phyloP scores from a whole-genome alignment of 2,888 invertebrate species.

The Trisateles emortualis region DNA sequence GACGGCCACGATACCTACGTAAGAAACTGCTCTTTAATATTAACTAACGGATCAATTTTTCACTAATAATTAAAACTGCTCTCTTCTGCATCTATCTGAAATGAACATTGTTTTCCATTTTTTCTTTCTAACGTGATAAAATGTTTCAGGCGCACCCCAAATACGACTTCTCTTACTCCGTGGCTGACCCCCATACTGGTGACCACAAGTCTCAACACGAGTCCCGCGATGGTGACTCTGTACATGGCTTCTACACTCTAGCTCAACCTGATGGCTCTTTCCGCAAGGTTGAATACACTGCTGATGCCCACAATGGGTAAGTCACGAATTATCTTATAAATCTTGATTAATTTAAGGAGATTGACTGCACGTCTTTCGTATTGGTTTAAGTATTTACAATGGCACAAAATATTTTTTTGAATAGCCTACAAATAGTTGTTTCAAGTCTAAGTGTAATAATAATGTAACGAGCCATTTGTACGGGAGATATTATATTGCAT shows the following conservation, averaged over 20 bases:
- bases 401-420: too few relatives aligned
- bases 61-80: not conserved
- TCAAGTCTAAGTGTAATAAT: too few relatives aligned
- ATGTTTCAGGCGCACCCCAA: constrained; percentile 68
- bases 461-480: too few relatives aligned
- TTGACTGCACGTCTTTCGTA: too few relatives aligned
- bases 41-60: too few relatives aligned
- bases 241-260: constrained; percentile 86
- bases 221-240: constrained; percentile 82
- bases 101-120: too few relatives aligned
- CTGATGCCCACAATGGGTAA: constrained; percentile 62
- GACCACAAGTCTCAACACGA: constrained; percentile 87
- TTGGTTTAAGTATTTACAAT: too few relatives aligned
- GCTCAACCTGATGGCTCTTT: constrained; percentile 83
- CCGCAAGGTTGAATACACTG: constrained; percentile 82
- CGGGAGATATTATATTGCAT: too few relatives aligned
- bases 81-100: too few relatives aligned
- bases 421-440: too few relatives aligned
- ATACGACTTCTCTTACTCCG: constrained; percentile 84
- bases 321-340: not conserved
- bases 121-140: not conserved
- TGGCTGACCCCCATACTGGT: constrained; percentile 85
- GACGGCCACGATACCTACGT: constrained; percentile 55
- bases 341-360: too few relatives aligned
- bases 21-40: constrained; percentile 15